Percentiles rank a stretch among this genome's conserved stretches.
Evolutionary conservation across 2,113 vertebrate genomes (phyloP).

Genomic region (Lampris incognitus): DNA sequence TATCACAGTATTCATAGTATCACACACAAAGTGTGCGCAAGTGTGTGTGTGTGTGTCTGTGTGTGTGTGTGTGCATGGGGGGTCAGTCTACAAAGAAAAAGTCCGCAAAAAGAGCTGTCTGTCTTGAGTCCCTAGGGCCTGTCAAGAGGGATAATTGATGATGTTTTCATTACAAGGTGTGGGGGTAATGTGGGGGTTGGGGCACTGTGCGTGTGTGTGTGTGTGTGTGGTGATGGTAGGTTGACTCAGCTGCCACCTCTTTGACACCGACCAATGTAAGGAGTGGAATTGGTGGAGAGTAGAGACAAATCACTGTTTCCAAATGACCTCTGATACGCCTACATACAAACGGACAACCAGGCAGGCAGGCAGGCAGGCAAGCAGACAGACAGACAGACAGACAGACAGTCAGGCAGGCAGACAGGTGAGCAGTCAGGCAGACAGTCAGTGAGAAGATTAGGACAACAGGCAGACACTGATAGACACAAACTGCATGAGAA

Average conservation of each 20-base stretch:
- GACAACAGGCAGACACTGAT: no score
- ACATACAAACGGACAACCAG: constrained; percentile 26
- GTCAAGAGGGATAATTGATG: constrained; percentile 91
- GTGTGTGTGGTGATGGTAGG: constrained; percentile 66
- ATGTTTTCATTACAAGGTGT: constrained; percentile 94
- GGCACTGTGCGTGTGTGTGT: constrained; percentile 65
- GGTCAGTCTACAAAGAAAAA: constrained; percentile 85
- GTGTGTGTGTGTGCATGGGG: constrained; percentile 48
- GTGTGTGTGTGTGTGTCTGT: constrained; percentile 12
- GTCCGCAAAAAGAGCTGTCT: constrained; percentile 84
- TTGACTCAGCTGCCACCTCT: constrained; percentile 87
- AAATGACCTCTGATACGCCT: constrained; percentile 65
- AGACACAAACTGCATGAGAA: no score
- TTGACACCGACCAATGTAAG: constrained; percentile 82
- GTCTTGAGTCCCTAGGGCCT: constrained; percentile 84
- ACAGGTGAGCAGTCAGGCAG: constrained; percentile 2
- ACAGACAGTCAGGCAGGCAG: constrained; percentile 43
- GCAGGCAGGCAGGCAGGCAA: constrained; percentile 35
- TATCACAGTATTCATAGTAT: not conserved
- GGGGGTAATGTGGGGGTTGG: constrained; percentile 83
- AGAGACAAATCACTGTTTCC: constrained; percentile 81
- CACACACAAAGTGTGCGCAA: no score
- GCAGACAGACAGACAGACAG: constrained; percentile 17
- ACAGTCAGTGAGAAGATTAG: no score
- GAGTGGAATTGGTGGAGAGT: constrained; percentile 41